Percentiles rank a stretch among this genome's conserved stretches.
Evolutionary conservation across 2,113 vertebrate genomes (phyloP).

Genomic region (Indri indri): DNA sequence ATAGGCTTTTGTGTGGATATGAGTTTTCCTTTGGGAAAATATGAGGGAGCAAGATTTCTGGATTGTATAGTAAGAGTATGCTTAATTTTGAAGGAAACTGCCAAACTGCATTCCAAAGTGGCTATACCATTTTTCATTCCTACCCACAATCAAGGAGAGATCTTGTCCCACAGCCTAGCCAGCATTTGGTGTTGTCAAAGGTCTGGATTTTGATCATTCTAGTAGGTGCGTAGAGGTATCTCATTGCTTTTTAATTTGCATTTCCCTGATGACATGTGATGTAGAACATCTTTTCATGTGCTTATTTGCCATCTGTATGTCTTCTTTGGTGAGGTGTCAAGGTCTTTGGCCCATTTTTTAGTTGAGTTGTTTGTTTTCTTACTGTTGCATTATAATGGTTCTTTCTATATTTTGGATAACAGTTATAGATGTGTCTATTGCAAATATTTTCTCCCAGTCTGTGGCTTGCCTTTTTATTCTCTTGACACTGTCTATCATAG

Average conservation of each 20-base stretch:
- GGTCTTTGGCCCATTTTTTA: no score
- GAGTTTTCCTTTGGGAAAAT: neutral
- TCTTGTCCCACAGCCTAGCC: rapidly evolving
- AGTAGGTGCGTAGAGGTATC: neutral
- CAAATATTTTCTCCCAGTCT: neutral
- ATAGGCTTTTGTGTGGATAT: neutral
- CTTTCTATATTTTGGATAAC: neutral
- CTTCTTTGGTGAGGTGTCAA: neutral
- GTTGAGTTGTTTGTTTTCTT: neutral
- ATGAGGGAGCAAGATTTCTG: neutral
- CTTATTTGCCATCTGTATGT: neutral
- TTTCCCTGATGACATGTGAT: neutral
- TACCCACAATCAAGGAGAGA: neutral
- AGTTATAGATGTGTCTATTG: neutral
- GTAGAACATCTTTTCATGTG: neutral
- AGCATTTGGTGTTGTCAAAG: neutral
- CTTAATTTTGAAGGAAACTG: neutral
- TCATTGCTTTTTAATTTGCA: neutral
- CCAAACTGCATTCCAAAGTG: neutral
- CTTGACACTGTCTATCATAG: neutral
- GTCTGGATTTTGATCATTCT: neutral
- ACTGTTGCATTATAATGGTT: neutral
- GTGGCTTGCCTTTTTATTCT: neutral
- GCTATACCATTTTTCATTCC: neutral
- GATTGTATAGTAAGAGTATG: neutral